phyloP scores from a whole-genome alignment of 2,797 vertebrate genomes.

The Tenualosa ilisha region DNA sequence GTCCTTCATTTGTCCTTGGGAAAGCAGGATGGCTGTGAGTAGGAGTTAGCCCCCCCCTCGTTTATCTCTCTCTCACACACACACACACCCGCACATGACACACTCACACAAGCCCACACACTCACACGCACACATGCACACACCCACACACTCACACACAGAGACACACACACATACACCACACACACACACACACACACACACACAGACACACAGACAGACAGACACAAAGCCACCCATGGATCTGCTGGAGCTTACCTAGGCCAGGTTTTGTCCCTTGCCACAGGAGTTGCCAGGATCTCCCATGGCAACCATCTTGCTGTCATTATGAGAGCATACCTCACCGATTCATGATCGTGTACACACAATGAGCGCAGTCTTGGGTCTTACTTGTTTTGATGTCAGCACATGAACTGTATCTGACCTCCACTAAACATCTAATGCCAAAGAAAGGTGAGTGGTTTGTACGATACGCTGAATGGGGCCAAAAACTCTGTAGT shows the following conservation, averaged over 20 bases:
- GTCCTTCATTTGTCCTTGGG: slow-evolving; percentile 39
- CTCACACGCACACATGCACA: neutral
- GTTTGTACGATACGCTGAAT: neutral
- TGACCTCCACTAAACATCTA: neutral
- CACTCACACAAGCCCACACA: neutral
- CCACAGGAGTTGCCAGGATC: neutral
- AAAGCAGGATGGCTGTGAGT: neutral
- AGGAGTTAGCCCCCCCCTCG: neutral
- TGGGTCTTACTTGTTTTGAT: neutral
- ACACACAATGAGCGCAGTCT: neutral
- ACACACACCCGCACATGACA: neutral
- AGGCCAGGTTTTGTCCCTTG: neutral
- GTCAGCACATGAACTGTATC: neutral
- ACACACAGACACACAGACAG: neutral
- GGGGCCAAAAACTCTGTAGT: neutral
- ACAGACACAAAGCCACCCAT: neutral
- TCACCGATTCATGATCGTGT: neutral
- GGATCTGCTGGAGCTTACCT: slow-evolving; percentile 4
- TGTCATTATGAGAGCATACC: neutral
- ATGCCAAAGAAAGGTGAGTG: neutral
- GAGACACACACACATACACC: neutral
- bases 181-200: slow-evolving; percentile 28
- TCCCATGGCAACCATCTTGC: neutral
- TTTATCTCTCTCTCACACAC: neutral
- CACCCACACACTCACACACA: neutral